These are phyloP conservation scores for Xestia ashworthii DNA, from an alignment of 2,888 invertebrate species.

Conservation along the genomic window DNA sequence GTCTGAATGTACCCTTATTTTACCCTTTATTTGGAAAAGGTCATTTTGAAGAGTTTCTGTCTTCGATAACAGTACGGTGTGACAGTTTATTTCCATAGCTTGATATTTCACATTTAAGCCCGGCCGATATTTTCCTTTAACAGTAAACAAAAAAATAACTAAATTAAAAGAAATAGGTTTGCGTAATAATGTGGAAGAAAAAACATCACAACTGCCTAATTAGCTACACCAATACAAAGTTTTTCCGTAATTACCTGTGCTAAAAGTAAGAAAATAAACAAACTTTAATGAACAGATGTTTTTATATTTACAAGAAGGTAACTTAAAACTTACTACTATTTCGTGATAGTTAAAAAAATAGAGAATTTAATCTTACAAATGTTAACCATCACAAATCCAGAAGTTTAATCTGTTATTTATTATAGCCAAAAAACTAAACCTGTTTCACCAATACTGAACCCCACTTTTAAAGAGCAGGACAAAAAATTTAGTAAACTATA, in stretches of 20 bases:
- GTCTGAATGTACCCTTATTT: neutral
- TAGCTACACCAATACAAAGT: neutral
- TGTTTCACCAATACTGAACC: conserved; percentile 41
- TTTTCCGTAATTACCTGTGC: conserved; percentile 11
- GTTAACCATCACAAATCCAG: neutral
- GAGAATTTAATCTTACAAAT: neutral
- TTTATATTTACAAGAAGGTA: neutral
- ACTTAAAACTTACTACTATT: neutral
- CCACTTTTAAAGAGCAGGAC: conserved; percentile 68
- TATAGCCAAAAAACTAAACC: conserved; percentile 27
- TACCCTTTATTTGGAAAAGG: neutral
- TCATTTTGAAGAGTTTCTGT: neutral
- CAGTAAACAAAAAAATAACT: too few species aligned
- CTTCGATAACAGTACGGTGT: neutral
- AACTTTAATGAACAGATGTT: conserved; percentile 1
- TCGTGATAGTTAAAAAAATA: neutral
- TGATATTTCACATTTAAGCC: neutral
- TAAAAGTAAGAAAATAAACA: conserved; percentile 10
- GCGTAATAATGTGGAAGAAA: neutral
- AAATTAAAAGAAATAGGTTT: neutral
- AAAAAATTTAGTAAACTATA: conserved; percentile 65
- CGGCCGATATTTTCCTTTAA: neutral
- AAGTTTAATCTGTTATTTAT: conserved; percentile 34
- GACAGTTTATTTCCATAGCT: neutral
- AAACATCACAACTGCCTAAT: neutral